These are phyloP conservation scores for Diarsia dahlii DNA, from an alignment of 2,888 invertebrate genomes.

Conservation along the genomic window DNA sequence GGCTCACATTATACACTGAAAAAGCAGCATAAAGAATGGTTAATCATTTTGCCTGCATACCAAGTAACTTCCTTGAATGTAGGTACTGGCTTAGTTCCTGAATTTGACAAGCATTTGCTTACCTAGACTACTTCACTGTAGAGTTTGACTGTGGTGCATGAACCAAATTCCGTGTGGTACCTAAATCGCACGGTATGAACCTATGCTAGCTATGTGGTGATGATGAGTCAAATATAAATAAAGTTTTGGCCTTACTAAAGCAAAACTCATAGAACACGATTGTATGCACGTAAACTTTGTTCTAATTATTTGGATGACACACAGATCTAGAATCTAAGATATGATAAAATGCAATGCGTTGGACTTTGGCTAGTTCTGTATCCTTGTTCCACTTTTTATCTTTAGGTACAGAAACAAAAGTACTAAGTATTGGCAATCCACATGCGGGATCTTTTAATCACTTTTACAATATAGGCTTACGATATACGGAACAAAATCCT, in stretches of 20 bases:
- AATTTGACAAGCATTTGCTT: constrained; percentile 14
- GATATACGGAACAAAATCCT: neutral
- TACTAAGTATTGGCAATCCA: neutral
- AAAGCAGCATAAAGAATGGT: too few relatives aligned
- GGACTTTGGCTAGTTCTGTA: constrained; percentile 2
- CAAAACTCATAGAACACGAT: neutral
- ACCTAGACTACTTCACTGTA: neutral
- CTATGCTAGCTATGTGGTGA: too few relatives aligned
- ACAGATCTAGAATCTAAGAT: neutral
- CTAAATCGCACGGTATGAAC: neutral
- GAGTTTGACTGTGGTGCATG: neutral
- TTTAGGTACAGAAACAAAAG: neutral
- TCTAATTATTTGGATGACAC: neutral
- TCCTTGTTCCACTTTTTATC: constrained; percentile 4
- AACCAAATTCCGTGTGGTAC: neutral
- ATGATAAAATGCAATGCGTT: neutral
- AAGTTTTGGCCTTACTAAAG: neutral
- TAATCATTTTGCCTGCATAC: neutral
- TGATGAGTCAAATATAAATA: too few relatives aligned
- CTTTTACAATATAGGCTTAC: neutral
- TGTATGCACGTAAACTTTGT: neutral
- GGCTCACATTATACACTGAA: neutral
- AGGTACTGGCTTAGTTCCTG: neutral
- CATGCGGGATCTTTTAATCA: neutral
- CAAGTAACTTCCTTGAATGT: neutral